Evolutionary conservation across 2,888 invertebrate genomes (phyloP), one percentile per base, ranked within the genome.

Genomic region (Patella ulyssiponensis): DNA sequence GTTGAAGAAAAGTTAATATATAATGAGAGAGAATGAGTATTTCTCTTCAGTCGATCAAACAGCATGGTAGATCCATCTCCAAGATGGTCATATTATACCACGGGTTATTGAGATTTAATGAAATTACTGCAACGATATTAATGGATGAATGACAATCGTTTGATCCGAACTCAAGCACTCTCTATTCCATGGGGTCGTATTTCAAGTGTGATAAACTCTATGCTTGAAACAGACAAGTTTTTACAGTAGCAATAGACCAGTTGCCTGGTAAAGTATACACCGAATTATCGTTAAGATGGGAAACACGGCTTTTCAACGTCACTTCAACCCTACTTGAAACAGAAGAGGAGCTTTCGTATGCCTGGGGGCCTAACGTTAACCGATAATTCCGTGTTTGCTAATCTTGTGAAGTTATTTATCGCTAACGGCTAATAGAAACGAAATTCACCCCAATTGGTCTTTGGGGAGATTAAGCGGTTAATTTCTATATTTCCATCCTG

Each of bases 321-420:
- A 64, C 64, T 64, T 64, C 20, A 64, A 64, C 23, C 23, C 64
- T 14, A 64, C 64, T 64, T 64, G 64, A 64, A 64, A 64, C 64
- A 64, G 64, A 64, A 64, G 64, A 23, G 64, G 23, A 23, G 23
- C 64, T 64, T 64, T 64, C 64, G 20, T 23, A 12, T 12, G 64
- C 64, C 64, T 14, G 9, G 23, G 64, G 64, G 20, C 14, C 23
- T 23, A 64, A 23, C 64, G 64, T 23, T 64, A 64, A 20, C 64
- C 64, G 64, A 64, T 64, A 64, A 64, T 64, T 64, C 64, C 14
- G 20, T 64, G 64, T 64, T 64, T 64, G 64, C 64, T 64, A 64
- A 64, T 64, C 64, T 64, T 64, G 64, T 64, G 64, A 64, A 64
- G 64, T 64, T 64, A 64, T 64, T 64, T 64, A 64, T 64, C 64